Conservation (phyloP, 2,888 invertebrate genomes). For the Anthrax anthrax region DNA sequence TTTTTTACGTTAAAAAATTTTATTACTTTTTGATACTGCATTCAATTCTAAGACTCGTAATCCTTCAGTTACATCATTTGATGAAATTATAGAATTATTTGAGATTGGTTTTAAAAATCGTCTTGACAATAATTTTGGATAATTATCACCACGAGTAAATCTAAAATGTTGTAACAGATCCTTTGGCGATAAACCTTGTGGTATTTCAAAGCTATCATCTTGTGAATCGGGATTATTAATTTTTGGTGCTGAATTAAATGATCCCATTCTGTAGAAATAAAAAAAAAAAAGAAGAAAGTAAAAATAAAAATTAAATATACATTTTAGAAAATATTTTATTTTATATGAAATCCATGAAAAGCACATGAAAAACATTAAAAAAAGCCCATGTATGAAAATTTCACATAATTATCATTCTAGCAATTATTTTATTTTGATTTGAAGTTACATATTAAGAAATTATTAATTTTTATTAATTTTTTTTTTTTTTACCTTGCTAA, state of each 20-base stretch:
- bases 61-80: constrained; percentile 29
- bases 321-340: neutral
- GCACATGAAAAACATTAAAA: neutral
- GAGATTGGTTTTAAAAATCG: constrained; percentile 24
- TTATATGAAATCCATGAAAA: neutral
- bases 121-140: constrained; percentile 35
- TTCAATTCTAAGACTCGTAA: constrained; percentile 34
- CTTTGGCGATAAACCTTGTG: constrained; percentile 34
- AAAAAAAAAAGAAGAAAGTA: neutral
- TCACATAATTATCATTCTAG: no score
- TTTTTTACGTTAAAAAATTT: no score
- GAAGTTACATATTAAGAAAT: no score
- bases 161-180: constrained; percentile 42
- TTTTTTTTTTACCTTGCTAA: constrained; percentile 25
- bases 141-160: constrained; percentile 32
- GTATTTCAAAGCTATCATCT: constrained; percentile 41
- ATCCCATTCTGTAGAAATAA: constrained; percentile 46
- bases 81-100: constrained; percentile 8
- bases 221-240: constrained; percentile 47
- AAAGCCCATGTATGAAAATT: neutral
- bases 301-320: neutral
- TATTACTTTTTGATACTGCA: constrained; percentile 35
- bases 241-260: constrained; percentile 52
- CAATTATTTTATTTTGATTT: no score
- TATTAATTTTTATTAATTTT: neutral